phyloP scores from a whole-genome alignment of 2,888 invertebrate genomes.

The Carabus problematicus region DNA sequence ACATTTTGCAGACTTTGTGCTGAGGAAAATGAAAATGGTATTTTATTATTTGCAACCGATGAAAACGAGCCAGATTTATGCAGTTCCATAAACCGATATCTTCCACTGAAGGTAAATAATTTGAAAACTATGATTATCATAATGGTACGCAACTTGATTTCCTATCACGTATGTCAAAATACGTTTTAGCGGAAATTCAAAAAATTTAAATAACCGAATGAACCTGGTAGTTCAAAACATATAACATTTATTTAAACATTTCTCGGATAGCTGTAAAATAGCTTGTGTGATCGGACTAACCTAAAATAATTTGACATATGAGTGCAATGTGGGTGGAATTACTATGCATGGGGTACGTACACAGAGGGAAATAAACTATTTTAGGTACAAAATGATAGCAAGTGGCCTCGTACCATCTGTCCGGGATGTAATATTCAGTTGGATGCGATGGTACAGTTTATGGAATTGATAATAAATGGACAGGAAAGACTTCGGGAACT shows the following conservation, averaged over 20 bases:
- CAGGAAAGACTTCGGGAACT: conserved; percentile 67
- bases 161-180: conserved; percentile 48
- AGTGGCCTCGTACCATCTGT: conserved; percentile 75
- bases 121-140: conserved; percentile 43
- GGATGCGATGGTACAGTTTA: conserved; percentile 76
- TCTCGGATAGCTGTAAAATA: too few species aligned
- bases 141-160: conserved; percentile 54
- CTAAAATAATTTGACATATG: neutral
- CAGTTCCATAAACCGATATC: conserved; percentile 73
- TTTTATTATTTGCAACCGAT: conserved; percentile 67
- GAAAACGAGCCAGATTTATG: conserved; percentile 69
- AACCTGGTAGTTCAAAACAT: neutral
- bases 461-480: conserved; percentile 74
- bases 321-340: neutral
- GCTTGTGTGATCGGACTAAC: neutral
- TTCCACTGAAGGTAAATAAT: conserved; percentile 73
- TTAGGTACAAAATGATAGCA: conserved; percentile 74
- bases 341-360: neutral
- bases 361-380: conserved; percentile 45
- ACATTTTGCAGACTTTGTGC: conserved; percentile 79
- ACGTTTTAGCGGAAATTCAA: conserved; percentile 47
- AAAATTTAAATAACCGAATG: conserved; percentile 35
- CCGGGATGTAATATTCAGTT: conserved; percentile 79
- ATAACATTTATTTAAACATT: too few species aligned
- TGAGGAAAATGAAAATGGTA: conserved; percentile 74